Evolutionary conservation across 2,888 invertebrate species (phyloP).

Genomic region (Hartigia nigra): DNA sequence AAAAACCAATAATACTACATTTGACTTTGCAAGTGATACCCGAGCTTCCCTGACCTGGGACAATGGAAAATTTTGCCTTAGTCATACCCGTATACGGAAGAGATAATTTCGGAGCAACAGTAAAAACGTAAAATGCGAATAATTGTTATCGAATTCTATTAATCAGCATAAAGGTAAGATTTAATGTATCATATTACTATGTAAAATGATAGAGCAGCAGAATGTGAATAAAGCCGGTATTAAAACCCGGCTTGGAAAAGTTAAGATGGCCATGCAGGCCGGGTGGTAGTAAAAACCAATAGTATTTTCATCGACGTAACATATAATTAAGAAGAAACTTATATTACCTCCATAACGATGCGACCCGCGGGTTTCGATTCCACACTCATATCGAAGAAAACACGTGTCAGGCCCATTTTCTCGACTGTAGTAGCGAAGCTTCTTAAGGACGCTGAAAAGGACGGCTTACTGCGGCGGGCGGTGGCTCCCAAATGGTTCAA

Average conservation of each 20-base stretch:
- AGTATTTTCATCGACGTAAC: neutral
- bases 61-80: neutral
- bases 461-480: constrained; percentile 56
- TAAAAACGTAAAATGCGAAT: neutral
- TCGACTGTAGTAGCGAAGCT: constrained; percentile 64
- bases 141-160: neutral
- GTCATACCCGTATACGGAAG: neutral
- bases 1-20: constrained; percentile 2
- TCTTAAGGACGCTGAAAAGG: constrained; percentile 64
- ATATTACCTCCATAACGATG: constrained; percentile 90
- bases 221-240: neutral
- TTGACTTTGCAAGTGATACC: neutral
- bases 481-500: constrained; percentile 61
- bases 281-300: neutral
- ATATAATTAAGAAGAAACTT: constrained; percentile 30
- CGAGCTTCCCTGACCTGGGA: neutral
- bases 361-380: constrained; percentile 84
- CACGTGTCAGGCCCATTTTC: constrained; percentile 86
- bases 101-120: neutral
- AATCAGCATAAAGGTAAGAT: neutral
- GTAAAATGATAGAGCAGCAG: neutral
- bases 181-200: neutral
- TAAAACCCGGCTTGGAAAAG: constrained; percentile 19
- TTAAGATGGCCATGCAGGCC: constrained; percentile 42
- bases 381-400: constrained; percentile 91